Evolutionary conservation across 2,797 vertebrate genomes (phyloP), one percentile per base, ranked within the genome.

Genomic region (Scolopax rusticola): DNA sequence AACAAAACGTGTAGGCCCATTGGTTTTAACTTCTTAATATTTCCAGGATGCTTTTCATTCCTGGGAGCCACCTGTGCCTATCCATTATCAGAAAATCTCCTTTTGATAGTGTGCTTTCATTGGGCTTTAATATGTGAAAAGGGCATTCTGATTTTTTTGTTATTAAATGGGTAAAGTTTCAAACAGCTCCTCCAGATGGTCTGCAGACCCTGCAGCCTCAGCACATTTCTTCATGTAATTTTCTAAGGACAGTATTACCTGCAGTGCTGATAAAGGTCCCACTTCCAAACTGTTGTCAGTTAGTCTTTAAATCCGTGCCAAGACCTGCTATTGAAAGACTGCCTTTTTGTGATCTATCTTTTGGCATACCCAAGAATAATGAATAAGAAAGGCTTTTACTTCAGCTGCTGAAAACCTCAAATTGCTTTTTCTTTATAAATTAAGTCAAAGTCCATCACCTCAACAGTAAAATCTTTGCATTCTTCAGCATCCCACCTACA

Each of bases 221-320:
- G 74, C 53, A 89, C 63, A 36, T 87, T 92, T 84, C 30, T 60
- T 87, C 28, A 57, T 67, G 53, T 53, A 91, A 86, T 87, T 96
- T 91, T 7, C 53, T 53, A 79, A 81, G 32, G 32, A 16, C 77
- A n/a, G 36, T 57, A 86, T 95, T 97, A 95, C 79, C 74, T 93
- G 30, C 61, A 70, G 77, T 81, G 18, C n/a, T 93, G 74, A 95
- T 84, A 90, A 86, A 80, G 9, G 25, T 71, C 48, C 30, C 15
- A 53, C 84, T 87, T 95, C 28, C 65, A 95, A 77, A 76, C 43
- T 28, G 9, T 63, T 78, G 87, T 89, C 84, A 81, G 73, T 77
- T 94, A 84, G 89, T 76, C 91, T 97, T 95, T 97, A 97, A 97
- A 96, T 69, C 36, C 23, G 75, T 87, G 80, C 71, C 90, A 97